A percentile compares a stretch with the other conserved stretches of the same genome.
Evolutionary conservation across 2,888 invertebrate genomes (phyloP).

Genomic region (Drosophila hamatofila): DNA sequence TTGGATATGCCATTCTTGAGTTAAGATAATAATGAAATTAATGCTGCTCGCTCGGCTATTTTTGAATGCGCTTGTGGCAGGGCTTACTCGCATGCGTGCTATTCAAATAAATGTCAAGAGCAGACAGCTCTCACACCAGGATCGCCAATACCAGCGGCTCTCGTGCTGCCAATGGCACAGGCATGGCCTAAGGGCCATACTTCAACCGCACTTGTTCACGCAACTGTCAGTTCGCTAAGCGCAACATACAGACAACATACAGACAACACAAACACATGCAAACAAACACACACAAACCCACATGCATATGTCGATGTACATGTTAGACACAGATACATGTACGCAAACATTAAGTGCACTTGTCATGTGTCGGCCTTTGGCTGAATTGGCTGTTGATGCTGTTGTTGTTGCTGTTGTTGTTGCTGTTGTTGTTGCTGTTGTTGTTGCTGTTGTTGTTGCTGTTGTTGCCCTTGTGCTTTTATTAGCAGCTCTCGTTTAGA

Average conservation of each 20-base stretch:
- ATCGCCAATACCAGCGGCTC: slow-evolving; percentile 7
- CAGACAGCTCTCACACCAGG: slow-evolving; percentile 52
- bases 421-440: slow-evolving; percentile 24
- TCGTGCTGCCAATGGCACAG: slow-evolving; percentile 24
- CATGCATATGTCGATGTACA: slow-evolving; percentile 7
- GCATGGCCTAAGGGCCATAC: slow-evolving; percentile 23
- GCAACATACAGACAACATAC: slow-evolving; percentile 25
- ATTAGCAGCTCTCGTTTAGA: slow-evolving; percentile 41
- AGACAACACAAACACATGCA: too few species aligned
- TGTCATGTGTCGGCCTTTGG: slow-evolving; percentile 51
- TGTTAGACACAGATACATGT: slow-evolving; percentile 8
- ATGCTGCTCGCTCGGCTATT: slow-evolving; percentile 44
- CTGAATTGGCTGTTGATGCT: slow-evolving; percentile 11
- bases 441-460: slow-evolving; percentile 15
- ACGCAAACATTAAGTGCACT: slow-evolving; percentile 58
- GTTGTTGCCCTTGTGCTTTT: slow-evolving; percentile 29
- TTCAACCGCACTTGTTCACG: slow-evolving; percentile 62
- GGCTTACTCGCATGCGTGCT: slow-evolving; percentile 13
- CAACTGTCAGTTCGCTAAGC: slow-evolving; percentile 59
- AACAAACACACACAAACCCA: slow-evolving; percentile 9
- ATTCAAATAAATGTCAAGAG: slow-evolving; percentile 66
- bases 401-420: slow-evolving; percentile 16
- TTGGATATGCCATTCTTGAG: slow-evolving; percentile 26
- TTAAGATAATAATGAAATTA: slow-evolving; percentile 46
- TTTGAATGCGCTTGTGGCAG: background rate